Base-by-base conservation (phyloP, 92 coral and sea anemone species). In the Epizoanthus scotinus region DNA sequence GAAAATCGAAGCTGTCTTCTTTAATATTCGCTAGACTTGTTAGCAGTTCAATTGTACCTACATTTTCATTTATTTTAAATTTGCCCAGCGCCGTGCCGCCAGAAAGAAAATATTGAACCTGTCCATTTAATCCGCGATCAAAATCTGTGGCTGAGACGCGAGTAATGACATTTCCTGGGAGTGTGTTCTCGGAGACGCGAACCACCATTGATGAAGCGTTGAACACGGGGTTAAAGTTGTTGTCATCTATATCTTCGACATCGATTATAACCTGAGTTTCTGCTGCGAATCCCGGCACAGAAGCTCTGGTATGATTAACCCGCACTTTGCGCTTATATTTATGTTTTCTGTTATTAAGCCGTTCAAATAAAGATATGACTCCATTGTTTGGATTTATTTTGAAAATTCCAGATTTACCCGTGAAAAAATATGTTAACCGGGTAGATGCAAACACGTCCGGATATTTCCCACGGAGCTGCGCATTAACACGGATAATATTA, bases 31-130 rank as follows among this genome's bases (percentile, higher is more conserved):
- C 85, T 40, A 90, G 83, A 19, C 91, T 86, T 40, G 88, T 85
- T 44, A 83, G 82, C 14, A 95, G 73, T 68, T 81, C 84, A 68
- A 93, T 75, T 40, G 78, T 49, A n/a, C 96, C 99, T 13, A 70
- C 59, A 69, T 83, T 84, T 62, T 83, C 84, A 8, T 89, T 83
- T 12, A 96, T 85, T 2, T 81, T 64, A 55, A 93, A 96, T 72
- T 78, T 87, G 42, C 98, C 98, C 58, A 85, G 86, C 21, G 96
- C 99, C 27, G 75, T 89, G 34, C 99, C 99, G 26, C 92, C 91
- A 20, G 83, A 61, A 68, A 96, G 78, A 29, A 84, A 71, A 28
- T 87, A 96, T 8, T 69, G 71, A 17, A 96, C 78, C 28, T 82
- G 28, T 5, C 94, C 99, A 57, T 89, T 84, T 38, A 63, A 25